Base-by-base conservation (phyloP, 2,888 invertebrate species). In the Dusona sp. region DNA sequence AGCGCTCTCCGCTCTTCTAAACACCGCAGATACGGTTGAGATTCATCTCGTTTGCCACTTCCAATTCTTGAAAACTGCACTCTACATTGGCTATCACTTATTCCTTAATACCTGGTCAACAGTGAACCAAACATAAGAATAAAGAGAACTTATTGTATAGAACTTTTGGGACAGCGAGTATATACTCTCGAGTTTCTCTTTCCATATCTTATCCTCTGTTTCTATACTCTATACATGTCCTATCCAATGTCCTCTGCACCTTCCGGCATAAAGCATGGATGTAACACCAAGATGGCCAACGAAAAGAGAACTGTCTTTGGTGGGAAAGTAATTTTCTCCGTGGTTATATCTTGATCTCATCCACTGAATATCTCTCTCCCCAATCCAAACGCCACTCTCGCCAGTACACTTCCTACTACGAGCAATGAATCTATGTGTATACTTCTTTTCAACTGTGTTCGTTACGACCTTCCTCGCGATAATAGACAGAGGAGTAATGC, bases 261-360 rank as follows among this genome's bases (percentile, higher is more conserved):
- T 83, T 78, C 77, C 77, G 83, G 84, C 88, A 70, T 74, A 85
- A 87, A 87, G 88, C 91, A 86, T 90, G 89, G 90, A 90, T 90
- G 91, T 91, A 91, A 90, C 90, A 90, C 91, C 54, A 29, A 90
- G 90, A 90, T 88, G 80, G 78, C 78, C 78, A 61, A 67, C 82
- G 54, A 57, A 68, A n/a, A 67, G 25, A 67, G 70, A 65, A 78
- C 74, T 74, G 68, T 74, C 77, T 36, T 8, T 75, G 89, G 90
- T 90, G 89, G 90, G 89, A 90, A 87, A 92, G 92, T 92, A 92
- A 93, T 92, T 93, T 91, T 91, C 91, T 90, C 88, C 89, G 90
- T 90, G 92, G 92, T 93, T 93, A 92, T 93, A 93, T 93, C 92
- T 93, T 91, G 92, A 92, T 93, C 92, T 91, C 89, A 83, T 87